Evolutionary conservation across 1,140 invertebrate species (phyloP).

Genomic region (Rhagoletis zephyria): DNA sequence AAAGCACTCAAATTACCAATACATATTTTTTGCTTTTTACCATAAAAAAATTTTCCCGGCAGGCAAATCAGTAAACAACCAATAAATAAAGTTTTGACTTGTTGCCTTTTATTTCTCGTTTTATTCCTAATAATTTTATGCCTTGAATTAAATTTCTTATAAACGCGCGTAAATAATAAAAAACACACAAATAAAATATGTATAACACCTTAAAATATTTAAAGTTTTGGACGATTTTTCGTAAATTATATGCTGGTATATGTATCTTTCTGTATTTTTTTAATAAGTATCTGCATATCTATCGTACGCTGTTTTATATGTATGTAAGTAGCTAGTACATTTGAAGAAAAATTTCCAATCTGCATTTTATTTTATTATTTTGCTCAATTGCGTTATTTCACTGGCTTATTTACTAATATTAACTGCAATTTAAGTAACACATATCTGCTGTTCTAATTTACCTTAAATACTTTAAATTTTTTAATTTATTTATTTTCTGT

Average conservation of each 20-base stretch:
- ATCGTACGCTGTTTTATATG: neutral
- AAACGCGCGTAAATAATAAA: neutral
- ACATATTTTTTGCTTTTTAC: no score
- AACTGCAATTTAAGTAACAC: conserved; percentile 43
- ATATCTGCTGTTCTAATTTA: conserved; percentile 36
- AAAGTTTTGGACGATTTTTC: no score
- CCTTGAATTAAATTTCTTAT: neutral
- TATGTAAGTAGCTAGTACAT: neutral
- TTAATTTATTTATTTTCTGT: neutral
- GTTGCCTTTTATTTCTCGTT: no score
- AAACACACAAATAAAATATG: neutral
- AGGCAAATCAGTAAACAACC: no score
- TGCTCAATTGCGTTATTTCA: neutral
- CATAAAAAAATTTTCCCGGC: no score
- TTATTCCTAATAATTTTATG: no score
- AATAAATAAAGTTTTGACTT: no score
- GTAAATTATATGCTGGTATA: no score
- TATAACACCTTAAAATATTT: no score
- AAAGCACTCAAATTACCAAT: no score
- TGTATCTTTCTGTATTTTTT: no score
- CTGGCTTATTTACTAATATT: conserved; percentile 1
- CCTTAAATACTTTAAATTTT: neutral
- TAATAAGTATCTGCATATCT: neutral
- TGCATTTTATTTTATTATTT: neutral
- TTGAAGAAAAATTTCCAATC: conserved; percentile 7